phyloP scores from a whole-genome alignment of 2,113 vertebrate genomes.

The Plecturocebus donacophilus region DNA sequence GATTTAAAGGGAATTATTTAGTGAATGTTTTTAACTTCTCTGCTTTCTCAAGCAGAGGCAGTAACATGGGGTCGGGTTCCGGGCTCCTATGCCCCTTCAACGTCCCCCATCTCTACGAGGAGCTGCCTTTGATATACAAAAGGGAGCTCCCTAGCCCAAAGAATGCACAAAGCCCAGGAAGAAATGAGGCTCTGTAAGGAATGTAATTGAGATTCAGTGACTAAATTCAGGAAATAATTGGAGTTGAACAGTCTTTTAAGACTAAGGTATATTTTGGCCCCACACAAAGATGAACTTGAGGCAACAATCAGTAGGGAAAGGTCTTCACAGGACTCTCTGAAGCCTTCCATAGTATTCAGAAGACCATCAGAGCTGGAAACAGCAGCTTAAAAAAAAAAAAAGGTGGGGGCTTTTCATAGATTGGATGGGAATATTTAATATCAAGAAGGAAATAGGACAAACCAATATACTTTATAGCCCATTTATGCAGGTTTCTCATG shows the following conservation, averaged over 20 bases:
- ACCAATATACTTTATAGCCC: not conserved
- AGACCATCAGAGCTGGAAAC: not conserved
- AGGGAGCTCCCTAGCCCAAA: slow-evolving; percentile 50
- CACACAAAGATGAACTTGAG: slow-evolving; percentile 26
- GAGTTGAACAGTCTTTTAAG: not conserved
- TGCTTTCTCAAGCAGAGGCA: slow-evolving; percentile 57
- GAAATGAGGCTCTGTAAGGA: slow-evolving; percentile 31
- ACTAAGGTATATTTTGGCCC: not conserved
- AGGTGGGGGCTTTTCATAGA: not conserved
- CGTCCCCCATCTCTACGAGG: slow-evolving; percentile 50
- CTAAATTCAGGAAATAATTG: slow-evolving; percentile 27
- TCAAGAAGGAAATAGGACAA: not conserved
- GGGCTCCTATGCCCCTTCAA: slow-evolving; percentile 43
- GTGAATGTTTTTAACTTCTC: slow-evolving; percentile 77
- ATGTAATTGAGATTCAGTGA: slow-evolving; percentile 43
- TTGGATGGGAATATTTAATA: not conserved
- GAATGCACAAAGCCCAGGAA: slow-evolving; percentile 37
- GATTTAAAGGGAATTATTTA: slow-evolving; percentile 82
- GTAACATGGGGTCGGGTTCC: slow-evolving; percentile 58
- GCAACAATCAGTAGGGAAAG: not conserved
- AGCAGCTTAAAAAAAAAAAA: not conserved
- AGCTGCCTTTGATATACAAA: slow-evolving; percentile 68
- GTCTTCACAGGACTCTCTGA: not conserved
- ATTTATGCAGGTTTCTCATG: not conserved
- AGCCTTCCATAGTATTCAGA: not conserved